Evolutionary conservation across 2,113 vertebrate genomes (phyloP).

Genomic region (Pterocles gutturalis): DNA sequence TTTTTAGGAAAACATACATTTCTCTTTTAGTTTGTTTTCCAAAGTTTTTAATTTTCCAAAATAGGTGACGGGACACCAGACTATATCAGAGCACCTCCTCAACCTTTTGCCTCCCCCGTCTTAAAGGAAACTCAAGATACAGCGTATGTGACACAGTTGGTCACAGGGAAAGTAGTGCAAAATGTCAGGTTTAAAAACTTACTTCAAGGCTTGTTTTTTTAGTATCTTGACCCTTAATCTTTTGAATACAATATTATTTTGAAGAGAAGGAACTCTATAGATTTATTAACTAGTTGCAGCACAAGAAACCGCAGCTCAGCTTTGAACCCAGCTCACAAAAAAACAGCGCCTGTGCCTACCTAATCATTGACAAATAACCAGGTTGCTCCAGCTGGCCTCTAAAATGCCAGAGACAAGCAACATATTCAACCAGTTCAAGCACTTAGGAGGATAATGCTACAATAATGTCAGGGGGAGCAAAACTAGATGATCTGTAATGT

Average conservation of each 20-base stretch:
- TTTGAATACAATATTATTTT: neutral
- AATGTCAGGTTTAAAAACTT: neutral
- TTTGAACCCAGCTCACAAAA: neutral
- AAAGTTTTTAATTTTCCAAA: neutral
- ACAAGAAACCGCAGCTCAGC: neutral
- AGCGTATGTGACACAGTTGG: neutral
- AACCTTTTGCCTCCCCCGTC: neutral
- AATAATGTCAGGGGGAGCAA: neutral
- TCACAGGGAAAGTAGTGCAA: neutral
- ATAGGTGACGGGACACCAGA: neutral
- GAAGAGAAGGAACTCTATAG: neutral
- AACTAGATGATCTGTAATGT: neutral
- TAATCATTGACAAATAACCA: neutral
- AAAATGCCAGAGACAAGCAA: neutral
- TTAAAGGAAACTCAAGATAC: neutral
- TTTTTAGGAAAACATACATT: neutral
- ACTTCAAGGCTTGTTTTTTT: neutral
- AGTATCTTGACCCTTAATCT: neutral
- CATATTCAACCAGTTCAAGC: neutral
- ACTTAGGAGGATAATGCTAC: neutral
- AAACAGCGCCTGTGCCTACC: rapidly evolving
- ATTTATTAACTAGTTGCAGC: neutral
- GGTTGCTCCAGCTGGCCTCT: neutral
- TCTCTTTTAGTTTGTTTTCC: neutral
- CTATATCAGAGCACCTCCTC: neutral